Conservation (phyloP, 2,888 invertebrate genomes). For the Pyrochroa serraticornis region DNA sequence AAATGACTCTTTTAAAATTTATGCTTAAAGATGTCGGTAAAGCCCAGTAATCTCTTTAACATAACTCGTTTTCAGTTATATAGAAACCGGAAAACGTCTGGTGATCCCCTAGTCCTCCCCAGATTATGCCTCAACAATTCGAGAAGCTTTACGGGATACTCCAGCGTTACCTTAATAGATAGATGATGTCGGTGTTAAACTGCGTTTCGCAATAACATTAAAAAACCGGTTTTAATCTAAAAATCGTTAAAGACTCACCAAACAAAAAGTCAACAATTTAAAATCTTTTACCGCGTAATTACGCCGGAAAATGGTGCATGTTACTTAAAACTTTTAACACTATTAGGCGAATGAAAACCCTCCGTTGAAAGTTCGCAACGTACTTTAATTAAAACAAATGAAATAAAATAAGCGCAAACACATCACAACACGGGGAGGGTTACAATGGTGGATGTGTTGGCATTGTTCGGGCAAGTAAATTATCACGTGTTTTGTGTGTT, state of each 20-base stretch:
- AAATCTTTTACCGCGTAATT: neutral
- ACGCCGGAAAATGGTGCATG: neutral
- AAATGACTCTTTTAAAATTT: too few relatives aligned
- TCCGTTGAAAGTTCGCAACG: constrained; percentile 17
- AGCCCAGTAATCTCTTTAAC: neutral
- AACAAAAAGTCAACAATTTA: neutral
- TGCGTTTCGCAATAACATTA: neutral
- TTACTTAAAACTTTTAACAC: constrained; percentile 17
- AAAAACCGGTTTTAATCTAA: neutral
- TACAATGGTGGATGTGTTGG: constrained; percentile 11
- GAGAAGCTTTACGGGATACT: neutral
- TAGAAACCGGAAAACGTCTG: neutral
- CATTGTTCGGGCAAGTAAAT: constrained; percentile 13
- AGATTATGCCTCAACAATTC: neutral
- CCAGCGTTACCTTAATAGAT: neutral
- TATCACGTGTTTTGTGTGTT: constrained; percentile 18
- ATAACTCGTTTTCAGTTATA: neutral
- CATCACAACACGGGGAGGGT: constrained; percentile 13
- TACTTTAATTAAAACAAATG: constrained; percentile 24
- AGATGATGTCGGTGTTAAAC: neutral
- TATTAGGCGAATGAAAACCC: constrained; percentile 20
- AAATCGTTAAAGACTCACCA: neutral
- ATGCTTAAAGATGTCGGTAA: too few relatives aligned
- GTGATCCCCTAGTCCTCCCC: neutral
- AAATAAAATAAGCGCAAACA: constrained; percentile 15